Base-by-base conservation (phyloP, 2,113 vertebrate species). In the Rhodinocichla rosea region DNA sequence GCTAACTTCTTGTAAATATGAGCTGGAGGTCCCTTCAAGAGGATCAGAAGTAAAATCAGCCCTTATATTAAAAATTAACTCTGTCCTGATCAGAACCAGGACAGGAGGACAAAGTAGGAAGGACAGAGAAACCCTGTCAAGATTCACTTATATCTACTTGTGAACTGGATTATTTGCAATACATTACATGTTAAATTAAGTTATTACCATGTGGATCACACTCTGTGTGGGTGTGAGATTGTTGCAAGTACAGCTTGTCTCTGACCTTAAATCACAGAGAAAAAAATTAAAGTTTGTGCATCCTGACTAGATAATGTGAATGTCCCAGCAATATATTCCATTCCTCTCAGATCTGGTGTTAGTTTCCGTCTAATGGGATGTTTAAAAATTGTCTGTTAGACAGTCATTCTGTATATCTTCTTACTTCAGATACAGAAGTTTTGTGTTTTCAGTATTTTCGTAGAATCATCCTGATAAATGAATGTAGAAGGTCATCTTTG, bases 171-270 rank as follows among this genome's bases (percentile, higher is more conserved):
- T 89, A 90, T 83, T 93, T 83, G 76, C 47, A 93, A 33, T 70
- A 55, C 4, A 20, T 77, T 93, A 67, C 1, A 7, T 63, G 47
- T 87, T 76, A 94, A 93, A 90, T 92, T 24, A 83, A 92, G 52
- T 89, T 94, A 89, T 83, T 94, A 63, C 21, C 64, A 86, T 35
- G 76, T 64, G 87, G 47, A 81, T 96, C 92, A 89, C 80, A 71
- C 59, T 86, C 59, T 7, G 4, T 80, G 52, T 60, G 59, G 21
- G 39, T 90, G 68, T 0, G 13, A 90, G 55, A 95, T 81, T 3
- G 1, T 76, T 83, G 42, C 32, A 86, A 83, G 35, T 77, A 67
- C 63, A 80, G 21, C 30, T 52, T 2, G 4, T 80, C 79, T 90
- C 71, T 92, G 88, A 77, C 79, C 83, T 92, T 83, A 42, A 6